Evolutionary conservation across 2,888 invertebrate species (phyloP).

Genomic region (Nomada ferruginata): DNA sequence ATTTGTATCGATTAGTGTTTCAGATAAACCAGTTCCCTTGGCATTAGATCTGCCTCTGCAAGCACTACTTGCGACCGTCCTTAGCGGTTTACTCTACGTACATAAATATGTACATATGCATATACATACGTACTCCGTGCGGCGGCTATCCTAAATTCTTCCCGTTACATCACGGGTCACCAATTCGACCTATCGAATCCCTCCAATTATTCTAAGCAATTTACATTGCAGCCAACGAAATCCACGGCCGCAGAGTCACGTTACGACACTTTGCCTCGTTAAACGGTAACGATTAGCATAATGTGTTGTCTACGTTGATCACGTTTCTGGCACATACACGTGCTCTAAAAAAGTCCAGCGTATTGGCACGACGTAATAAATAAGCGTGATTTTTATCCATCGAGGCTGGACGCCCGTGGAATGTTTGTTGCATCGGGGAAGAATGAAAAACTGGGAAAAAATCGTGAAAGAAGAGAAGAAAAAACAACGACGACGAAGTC

Average conservation of each 20-base stretch:
- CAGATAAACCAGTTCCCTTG: conserved; percentile 28
- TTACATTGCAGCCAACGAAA: conserved; percentile 13
- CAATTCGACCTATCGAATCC: conserved; percentile 24
- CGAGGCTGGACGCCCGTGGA: not conserved
- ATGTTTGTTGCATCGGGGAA: not conserved
- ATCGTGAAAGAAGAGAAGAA: not conserved
- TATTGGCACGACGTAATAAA: conserved; percentile 21
- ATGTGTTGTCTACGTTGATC: conserved; percentile 3
- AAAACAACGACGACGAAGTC: not conserved
- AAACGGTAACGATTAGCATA: conserved; percentile 40
- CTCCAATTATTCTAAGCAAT: conserved; percentile 12
- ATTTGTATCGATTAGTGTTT: conserved; percentile 13
- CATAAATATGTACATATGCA: too few species aligned
- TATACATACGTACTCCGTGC: too few species aligned
- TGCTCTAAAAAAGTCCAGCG: not conserved
- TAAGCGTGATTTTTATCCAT: conserved; percentile 26
- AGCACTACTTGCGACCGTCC: not conserved
- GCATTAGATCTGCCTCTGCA: conserved; percentile 5
- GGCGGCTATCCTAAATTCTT: conserved; percentile 28
- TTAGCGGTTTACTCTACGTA: too few species aligned
- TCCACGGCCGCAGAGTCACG: not conserved
- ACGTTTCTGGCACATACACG: not conserved
- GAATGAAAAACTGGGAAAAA: conserved; percentile 3
- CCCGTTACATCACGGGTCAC: conserved; percentile 34
- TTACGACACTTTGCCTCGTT: conserved; percentile 32